Base-by-base conservation (phyloP, 1,140 invertebrate species). In the Drosophila kohkoa region DNA sequence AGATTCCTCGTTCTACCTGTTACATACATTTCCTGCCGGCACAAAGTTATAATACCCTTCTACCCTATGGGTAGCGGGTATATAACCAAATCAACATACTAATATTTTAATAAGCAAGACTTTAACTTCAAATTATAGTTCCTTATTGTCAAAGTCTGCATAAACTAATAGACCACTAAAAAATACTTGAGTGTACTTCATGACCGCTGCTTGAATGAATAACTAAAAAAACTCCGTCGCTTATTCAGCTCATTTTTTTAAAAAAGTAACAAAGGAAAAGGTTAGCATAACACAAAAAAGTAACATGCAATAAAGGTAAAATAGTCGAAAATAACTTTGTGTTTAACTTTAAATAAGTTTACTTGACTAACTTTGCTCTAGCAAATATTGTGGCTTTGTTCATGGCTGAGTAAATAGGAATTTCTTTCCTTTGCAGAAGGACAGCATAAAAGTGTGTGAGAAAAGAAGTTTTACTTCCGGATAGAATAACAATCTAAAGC, bases 361-460 rank as follows among this genome's bases (percentile, higher is more conserved):
- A 57, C 16, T 20, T 10, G 54, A 25, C 7, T 2, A 41, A 57
- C 45, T 35, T 49, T 32, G 20, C 11, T 7, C 8, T 4, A 13
- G 25, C 15, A 49, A 58, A 58, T 38, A n/a, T 57, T 58, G 43
- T 28, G 51, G 51, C 7, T 65, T 32, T 45, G 16, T 67, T 35
- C 11, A 57, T 15, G 52, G 28, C 43, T 28, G 52, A 35, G 11
- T 55, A 38, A 58, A 67, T 38, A 58, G 52, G 65, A 67, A 49
- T 35, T 67, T 58, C 30, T 20, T 20, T 43, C n/a, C 6, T 11
- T 11, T 57, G 8, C 45, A 13, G 28, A 15, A 8, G 20, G 13
- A 32, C 8, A 54, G 8, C 35, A 46, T 28, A 25, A 49, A 51
- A 28, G 11, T 28, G 48, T 41, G 41, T 13, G 62, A 28, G 32